Percentiles rank a stretch among this genome's conserved stretches.
These are phyloP conservation scores for Zaprionus davidi DNA, from an alignment of 1,140 invertebrate genomes.

Conservation along the genomic window DNA sequence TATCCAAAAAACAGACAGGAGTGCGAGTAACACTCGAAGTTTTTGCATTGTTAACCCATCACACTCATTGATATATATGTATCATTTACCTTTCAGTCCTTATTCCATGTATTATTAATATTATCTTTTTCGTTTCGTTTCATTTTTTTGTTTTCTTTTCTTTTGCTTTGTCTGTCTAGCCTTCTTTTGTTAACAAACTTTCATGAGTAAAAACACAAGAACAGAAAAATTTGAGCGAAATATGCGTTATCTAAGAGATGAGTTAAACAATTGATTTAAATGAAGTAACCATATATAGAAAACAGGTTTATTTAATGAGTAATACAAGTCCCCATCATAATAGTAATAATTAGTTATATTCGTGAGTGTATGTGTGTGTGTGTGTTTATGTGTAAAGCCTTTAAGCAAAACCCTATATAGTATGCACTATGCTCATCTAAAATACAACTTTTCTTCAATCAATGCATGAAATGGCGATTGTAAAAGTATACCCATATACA, in stretches of 20 bases:
- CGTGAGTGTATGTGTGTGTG: constrained; percentile 40
- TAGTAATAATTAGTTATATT: constrained; percentile 19
- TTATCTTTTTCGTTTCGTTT: constrained; percentile 44
- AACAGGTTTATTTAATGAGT: constrained; percentile 51
- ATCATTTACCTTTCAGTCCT: constrained; percentile 75
- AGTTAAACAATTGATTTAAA: constrained; percentile 61
- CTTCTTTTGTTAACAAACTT: constrained; percentile 48
- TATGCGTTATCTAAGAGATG: constrained; percentile 69
- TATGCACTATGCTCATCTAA: constrained; percentile 49
- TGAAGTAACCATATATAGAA: constrained; percentile 60
- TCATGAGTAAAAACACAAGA: constrained; percentile 47
- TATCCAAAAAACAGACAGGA: constrained; percentile 79
- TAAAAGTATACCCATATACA: constrained; percentile 77
- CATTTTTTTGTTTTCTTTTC: not conserved
- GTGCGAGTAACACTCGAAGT: constrained; percentile 34
- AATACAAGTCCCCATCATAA: constrained; percentile 14
- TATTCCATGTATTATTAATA: constrained; percentile 56
- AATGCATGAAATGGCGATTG: constrained; percentile 43
- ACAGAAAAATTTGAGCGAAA: constrained; percentile 78
- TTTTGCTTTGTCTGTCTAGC: constrained; percentile 21
- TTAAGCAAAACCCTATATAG: constrained; percentile 77
- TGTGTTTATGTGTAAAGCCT: constrained; percentile 45
- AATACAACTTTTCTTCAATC: constrained; percentile 59
- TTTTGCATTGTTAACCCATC: constrained; percentile 45
- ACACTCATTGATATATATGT: constrained; percentile 75